phyloP scores from a whole-genome alignment of 2,888 invertebrate genomes.

The Cynaeus angustus region DNA sequence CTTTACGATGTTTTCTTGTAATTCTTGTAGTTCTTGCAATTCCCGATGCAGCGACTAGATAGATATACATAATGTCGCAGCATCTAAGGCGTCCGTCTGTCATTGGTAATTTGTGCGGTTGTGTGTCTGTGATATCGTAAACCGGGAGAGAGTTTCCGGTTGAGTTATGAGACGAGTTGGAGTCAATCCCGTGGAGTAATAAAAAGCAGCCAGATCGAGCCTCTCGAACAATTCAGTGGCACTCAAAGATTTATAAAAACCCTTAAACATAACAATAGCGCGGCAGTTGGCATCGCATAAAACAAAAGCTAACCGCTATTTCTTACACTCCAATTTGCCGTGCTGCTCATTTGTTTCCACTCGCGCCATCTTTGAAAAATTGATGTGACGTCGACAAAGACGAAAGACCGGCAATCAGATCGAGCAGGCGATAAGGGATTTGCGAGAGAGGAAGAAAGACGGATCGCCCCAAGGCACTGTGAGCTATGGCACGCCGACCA shows the following conservation, averaged over 20 bases:
- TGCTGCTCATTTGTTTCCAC: conserved; percentile 72
- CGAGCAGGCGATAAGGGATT: conserved; percentile 65
- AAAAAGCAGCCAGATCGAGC: conserved; percentile 63
- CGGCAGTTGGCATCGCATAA: conserved; percentile 71
- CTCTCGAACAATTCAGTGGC: conserved; percentile 63
- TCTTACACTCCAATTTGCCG: conserved; percentile 72
- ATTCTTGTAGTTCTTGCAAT: too few species aligned
- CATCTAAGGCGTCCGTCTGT: conserved; percentile 27
- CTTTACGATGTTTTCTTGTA: neutral
- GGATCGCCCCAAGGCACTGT: conserved; percentile 56
- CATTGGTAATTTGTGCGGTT: conserved; percentile 26
- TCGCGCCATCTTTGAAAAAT: conserved; percentile 71
- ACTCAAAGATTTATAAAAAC: conserved; percentile 67
- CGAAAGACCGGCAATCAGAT: conserved; percentile 70
- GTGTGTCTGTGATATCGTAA: conserved; percentile 31
- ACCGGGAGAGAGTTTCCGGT: conserved; percentile 3
- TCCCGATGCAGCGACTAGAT: neutral
- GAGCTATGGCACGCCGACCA: conserved; percentile 68
- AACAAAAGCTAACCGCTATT: conserved; percentile 73
- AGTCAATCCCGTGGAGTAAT: conserved; percentile 63
- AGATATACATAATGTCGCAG: conserved; percentile 9
- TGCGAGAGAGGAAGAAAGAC: conserved; percentile 62
- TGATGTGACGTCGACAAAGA: conserved; percentile 73
- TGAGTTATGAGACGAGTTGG: conserved; percentile 36
- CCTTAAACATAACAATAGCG: conserved; percentile 70